Conservation (phyloP, 2,113 vertebrate genomes). For the Sardina pilchardus region DNA sequence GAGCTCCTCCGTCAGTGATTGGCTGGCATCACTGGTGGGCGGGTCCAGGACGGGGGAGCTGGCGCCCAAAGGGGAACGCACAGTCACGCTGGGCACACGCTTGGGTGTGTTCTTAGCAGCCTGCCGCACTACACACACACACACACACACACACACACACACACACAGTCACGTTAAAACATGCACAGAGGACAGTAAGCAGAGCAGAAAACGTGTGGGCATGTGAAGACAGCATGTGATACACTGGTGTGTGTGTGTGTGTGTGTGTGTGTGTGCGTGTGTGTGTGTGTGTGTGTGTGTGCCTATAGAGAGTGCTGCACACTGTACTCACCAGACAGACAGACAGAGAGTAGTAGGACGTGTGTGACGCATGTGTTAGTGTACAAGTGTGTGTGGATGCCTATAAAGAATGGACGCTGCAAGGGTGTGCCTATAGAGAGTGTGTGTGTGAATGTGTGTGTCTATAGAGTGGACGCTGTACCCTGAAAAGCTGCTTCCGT, state of each 20-base stretch:
- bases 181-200: background rate
- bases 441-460: background rate
- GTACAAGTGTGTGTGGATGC: too few relatives aligned
- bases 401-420: background rate
- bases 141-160: slow-evolving; percentile 12
- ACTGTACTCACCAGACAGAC: too few relatives aligned
- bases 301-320: too few relatives aligned
- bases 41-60: slow-evolving; percentile 85
- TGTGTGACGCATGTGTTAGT: too few relatives aligned
- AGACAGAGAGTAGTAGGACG: too few relatives aligned
- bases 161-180: background rate
- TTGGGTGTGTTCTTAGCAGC: slow-evolving; percentile 92
- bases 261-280: too few relatives aligned
- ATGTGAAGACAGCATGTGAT: too few relatives aligned
- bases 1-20: slow-evolving; percentile 76
- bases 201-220: too few relatives aligned
- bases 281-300: too few relatives aligned
- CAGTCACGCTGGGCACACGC: slow-evolving; percentile 84
- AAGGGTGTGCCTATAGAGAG: too few relatives aligned
- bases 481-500: slow-evolving; percentile 95
- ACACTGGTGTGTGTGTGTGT: too few relatives aligned
- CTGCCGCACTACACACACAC: slow-evolving; percentile 79
- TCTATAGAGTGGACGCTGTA: slow-evolving; percentile 46
- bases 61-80: slow-evolving; percentile 87
- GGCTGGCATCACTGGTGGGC: slow-evolving; percentile 77